Conservation (phyloP, 2,797 vertebrate genomes). For the Smutsia temminckii region DNA sequence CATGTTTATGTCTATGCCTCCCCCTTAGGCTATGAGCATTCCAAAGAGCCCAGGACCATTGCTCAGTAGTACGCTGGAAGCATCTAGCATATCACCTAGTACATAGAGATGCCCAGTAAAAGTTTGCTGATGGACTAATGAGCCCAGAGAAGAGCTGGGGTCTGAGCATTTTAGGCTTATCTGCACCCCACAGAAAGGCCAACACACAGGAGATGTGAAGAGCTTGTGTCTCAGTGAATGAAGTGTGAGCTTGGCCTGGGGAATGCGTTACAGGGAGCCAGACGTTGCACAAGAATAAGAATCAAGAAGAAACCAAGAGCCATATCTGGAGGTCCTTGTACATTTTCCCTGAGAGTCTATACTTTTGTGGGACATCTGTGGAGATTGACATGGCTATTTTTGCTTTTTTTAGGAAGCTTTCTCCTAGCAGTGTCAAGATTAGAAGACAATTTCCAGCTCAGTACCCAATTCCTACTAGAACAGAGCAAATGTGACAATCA, state of each 20-base stretch:
- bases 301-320: background rate
- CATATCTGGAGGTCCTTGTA: background rate
- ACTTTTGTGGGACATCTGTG: background rate
- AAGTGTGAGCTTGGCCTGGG: background rate
- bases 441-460: background rate
- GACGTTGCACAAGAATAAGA: background rate
- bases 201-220: background rate
- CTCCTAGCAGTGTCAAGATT: background rate
- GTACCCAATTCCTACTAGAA: background rate
- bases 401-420: background rate
- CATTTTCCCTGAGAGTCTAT: background rate
- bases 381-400: background rate
- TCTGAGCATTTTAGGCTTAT: background rate
- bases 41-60: no score
- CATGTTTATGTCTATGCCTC: rapidly evolving
- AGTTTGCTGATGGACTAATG: background rate
- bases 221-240: background rate
- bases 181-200: background rate
- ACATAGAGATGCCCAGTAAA: background rate
- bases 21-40: background rate
- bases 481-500: background rate
- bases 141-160: background rate
- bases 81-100: background rate
- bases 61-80: background rate
- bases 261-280: background rate